Evolutionary conservation across 2,113 vertebrate species (phyloP), one percentile per base, ranked within the genome.

Genomic region (Pagrus major): DNA sequence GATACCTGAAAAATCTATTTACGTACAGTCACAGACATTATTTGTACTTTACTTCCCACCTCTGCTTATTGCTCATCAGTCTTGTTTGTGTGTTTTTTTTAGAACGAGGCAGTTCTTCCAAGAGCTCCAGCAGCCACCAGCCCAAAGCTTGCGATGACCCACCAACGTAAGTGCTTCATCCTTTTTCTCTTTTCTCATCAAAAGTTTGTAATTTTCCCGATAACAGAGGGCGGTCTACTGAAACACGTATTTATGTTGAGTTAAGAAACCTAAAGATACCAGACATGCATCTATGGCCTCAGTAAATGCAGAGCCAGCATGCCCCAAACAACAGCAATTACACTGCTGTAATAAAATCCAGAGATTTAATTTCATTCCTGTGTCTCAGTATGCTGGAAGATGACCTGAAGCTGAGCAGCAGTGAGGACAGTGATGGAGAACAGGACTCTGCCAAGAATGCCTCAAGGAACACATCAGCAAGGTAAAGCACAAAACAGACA

Each of bases 321-420:
- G 5, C n/a, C 18, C 18, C 10, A 61, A 59, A 51, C 9, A 2
- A 25, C 58, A 52, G 63, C 60, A 75, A 7, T 66, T 52, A 29
- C 33, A 25, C 25, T 20, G 37, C 29, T 81, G 66, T 42, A 46
- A 54, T 58, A 35, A 55, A 71, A 49, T 44, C 7, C 15, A 49
- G 44, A 56, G 18, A 73, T 41, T 47, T 29, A 46, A 67, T 54
- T 78, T 73, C 44, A 21, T 79, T 71, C 35, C 31, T 83, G 31
- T 91, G 81, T 73, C 79, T 74, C 73, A 99, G 98, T 78, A 96
- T 95, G 95, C 94, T 99, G 91, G 97, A 97, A 91, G 96, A 99
- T 90, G 98, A 99, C 94, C 95, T 99, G 91, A 98, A 97, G 85
- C 94, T 99, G 9, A 99, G 97, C 96, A 99, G 97, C 93, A 98